phyloP scores from a whole-genome alignment of 2,797 vertebrate species.

The Cyprinella venusta region DNA sequence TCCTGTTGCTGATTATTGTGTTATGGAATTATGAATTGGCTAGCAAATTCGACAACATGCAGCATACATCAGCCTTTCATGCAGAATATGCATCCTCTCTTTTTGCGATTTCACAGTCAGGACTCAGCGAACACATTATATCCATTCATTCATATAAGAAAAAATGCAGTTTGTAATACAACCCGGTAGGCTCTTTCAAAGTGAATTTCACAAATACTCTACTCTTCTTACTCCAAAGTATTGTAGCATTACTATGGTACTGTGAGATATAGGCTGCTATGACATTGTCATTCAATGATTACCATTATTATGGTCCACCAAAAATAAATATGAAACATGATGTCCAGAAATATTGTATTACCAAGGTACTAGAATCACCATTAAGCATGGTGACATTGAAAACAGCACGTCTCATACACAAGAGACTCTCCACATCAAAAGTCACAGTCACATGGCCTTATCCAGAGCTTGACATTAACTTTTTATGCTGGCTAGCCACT shows the following conservation, averaged over 20 bases:
- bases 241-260: neutral
- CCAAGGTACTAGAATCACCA: neutral
- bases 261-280: neutral
- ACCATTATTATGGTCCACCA: too few relatives aligned
- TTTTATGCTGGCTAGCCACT: neutral
- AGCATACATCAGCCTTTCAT: neutral
- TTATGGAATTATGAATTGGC: slow-evolving; percentile 39
- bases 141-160: slow-evolving; percentile 20
- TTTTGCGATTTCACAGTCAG: slow-evolving; percentile 10
- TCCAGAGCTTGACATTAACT: neutral
- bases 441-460: neutral
- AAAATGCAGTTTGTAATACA: slow-evolving; percentile 32
- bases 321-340: neutral
- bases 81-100: slow-evolving; percentile 36
- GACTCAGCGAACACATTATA: slow-evolving; percentile 9
- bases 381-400: neutral
- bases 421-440: neutral
- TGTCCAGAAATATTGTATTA: neutral
- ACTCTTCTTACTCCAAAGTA: neutral
- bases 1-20: slow-evolving; percentile 1
- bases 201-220: neutral
- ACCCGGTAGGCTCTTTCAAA: neutral
- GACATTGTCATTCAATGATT: neutral
- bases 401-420: too few relatives aligned
- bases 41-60: slow-evolving; percentile 8